A percentile compares a stretch with the other conserved stretches of the same genome.
Evolutionary conservation across 2,113 vertebrate genomes (phyloP).

Genomic region (Erpornis zantholeuca): DNA sequence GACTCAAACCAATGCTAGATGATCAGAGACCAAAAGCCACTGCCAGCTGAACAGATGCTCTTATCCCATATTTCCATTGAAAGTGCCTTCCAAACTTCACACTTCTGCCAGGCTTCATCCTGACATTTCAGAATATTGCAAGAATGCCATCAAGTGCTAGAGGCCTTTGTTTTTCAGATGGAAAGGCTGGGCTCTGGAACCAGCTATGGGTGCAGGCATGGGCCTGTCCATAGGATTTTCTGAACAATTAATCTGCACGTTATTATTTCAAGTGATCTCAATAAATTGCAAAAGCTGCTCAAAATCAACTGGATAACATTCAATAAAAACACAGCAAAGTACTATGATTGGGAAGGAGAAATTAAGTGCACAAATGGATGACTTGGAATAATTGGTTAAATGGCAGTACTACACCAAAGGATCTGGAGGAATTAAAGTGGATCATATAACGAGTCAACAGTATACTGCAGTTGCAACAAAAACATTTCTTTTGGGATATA

Average conservation of each 20-base stretch:
- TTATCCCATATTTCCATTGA: background rate
- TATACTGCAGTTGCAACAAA: background rate
- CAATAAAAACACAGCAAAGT: conserved; percentile 26
- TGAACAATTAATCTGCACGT: background rate
- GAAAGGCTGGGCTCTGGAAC: conserved; percentile 33
- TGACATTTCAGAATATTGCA: conserved; percentile 57
- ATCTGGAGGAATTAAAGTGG: conserved; percentile 15
- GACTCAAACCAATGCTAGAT: background rate
- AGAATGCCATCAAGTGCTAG: conserved; percentile 12
- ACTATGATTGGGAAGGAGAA: background rate
- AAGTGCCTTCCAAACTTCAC: conserved; percentile 33
- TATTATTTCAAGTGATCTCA: conserved; percentile 41
- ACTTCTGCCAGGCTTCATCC: conserved; percentile 25
- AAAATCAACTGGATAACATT: conserved; percentile 44
- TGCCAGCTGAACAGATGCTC: conserved; percentile 65
- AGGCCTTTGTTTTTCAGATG: conserved; percentile 21
- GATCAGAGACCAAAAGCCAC: conserved; percentile 15
- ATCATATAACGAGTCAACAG: background rate
- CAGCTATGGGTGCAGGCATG: background rate
- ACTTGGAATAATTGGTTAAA: conserved; percentile 25
- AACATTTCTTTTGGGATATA: background rate
- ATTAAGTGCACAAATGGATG: background rate
- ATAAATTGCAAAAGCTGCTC: conserved; percentile 43
- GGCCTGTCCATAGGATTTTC: conserved; percentile 39
- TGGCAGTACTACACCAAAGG: background rate